A percentile compares a stretch with the other conserved stretches of the same genome.
Conservation (phyloP, 2,113 vertebrate species). For the Excalfactoria chinensis region DNA sequence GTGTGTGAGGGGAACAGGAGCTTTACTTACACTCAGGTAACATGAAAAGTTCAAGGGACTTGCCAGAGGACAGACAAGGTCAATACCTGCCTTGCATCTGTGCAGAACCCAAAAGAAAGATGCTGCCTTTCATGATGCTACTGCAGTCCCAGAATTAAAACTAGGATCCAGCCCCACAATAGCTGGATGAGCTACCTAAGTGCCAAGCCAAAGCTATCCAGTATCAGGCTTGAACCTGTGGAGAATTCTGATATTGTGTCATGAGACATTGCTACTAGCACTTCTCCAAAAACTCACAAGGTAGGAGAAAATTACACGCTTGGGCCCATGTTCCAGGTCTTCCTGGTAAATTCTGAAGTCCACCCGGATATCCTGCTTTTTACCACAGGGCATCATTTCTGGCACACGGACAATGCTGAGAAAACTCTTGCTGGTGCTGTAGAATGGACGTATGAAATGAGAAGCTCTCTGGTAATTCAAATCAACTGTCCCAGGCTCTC, state of each 20-base stretch:
- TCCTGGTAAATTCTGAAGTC: conserved; percentile 60
- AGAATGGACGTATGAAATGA: conserved; percentile 53
- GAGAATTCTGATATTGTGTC: background rate
- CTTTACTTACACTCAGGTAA: background rate
- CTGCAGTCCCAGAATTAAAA: background rate
- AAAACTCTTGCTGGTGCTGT: conserved; percentile 66
- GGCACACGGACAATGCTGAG: conserved; percentile 15
- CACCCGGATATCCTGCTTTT: conserved; percentile 43
- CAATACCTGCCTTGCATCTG: background rate
- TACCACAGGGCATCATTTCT: conserved; percentile 4
- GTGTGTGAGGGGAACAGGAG: fast-evolving
- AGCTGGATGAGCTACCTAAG: background rate
- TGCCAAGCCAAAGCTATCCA: background rate
- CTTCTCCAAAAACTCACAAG: conserved; percentile 65
- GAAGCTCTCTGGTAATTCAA: conserved; percentile 50
- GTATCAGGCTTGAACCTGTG: background rate
- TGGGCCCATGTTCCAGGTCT: conserved; percentile 49
- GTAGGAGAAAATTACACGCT: conserved; percentile 70
- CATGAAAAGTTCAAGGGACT: background rate
- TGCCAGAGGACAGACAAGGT: background rate
- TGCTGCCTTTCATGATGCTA: background rate
- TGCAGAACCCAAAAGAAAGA: background rate
- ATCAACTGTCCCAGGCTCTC: background rate
- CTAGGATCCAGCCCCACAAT: background rate
- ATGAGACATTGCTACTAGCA: background rate